These are phyloP conservation scores for Lottia scabra DNA, from an alignment of 2,888 invertebrate species.

Conservation along the genomic window DNA sequence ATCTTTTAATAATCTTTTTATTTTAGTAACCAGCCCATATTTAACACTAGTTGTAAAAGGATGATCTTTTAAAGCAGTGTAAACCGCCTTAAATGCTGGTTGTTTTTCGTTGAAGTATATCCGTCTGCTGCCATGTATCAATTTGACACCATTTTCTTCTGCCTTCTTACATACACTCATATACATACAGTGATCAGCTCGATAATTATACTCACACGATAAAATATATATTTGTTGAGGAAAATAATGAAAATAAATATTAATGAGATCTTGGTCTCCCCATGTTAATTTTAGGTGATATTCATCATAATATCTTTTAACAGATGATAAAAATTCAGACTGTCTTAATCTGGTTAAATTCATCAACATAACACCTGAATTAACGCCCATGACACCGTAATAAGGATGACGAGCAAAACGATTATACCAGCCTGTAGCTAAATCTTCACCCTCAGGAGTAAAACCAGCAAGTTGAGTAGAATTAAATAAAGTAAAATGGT, in stretches of 20 bases:
- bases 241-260: slow-evolving; percentile 88
- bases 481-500: slow-evolving; percentile 85
- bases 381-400: slow-evolving; percentile 86
- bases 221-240: slow-evolving; percentile 85
- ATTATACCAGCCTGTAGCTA: slow-evolving; percentile 95
- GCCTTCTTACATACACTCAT: slow-evolving; percentile 85
- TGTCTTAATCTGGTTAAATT: slow-evolving; percentile 90
- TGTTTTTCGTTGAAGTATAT: slow-evolving; percentile 89
- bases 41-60: not conserved
- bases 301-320: slow-evolving; percentile 85
- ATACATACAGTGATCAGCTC: slow-evolving; percentile 97
- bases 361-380: slow-evolving; percentile 98
- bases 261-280: slow-evolving; percentile 98
- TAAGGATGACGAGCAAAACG: slow-evolving; percentile 95
- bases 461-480: slow-evolving; percentile 87
- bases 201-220: slow-evolving; percentile 90
- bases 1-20: slow-evolving; percentile 1
- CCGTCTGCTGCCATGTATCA: slow-evolving; percentile 89
- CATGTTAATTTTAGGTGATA: slow-evolving; percentile 87
- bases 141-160: slow-evolving; percentile 79
- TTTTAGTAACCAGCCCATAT: not conserved
- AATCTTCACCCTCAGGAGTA: slow-evolving; percentile 89
- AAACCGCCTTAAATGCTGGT: slow-evolving; percentile 83
- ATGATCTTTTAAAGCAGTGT: slow-evolving; percentile 71
- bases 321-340: slow-evolving; percentile 87